phyloP scores from a whole-genome alignment of 2,113 vertebrate species.

The Heptranchias perlo region DNA sequence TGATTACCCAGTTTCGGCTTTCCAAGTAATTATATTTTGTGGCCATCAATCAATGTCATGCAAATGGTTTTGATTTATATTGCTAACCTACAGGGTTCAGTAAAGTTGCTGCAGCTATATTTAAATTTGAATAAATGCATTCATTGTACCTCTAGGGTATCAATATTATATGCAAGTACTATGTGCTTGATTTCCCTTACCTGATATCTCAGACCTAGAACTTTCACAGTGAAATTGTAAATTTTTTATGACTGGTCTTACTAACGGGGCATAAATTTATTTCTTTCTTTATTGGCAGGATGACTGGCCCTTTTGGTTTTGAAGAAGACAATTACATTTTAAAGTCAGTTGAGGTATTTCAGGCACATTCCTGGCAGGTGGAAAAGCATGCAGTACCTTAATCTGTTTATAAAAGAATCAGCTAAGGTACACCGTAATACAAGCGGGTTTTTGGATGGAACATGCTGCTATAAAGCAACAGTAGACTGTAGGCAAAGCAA shows the following conservation, averaged over 20 bases:
- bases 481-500: neutral
- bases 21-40: constrained; percentile 51
- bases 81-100: constrained; percentile 64
- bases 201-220: constrained; percentile 71
- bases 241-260: constrained; percentile 30
- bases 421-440: neutral
- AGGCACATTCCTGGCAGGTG: neutral
- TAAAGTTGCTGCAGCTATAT: constrained; percentile 64
- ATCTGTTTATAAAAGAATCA: neutral
- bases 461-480: neutral
- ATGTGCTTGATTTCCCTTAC: constrained; percentile 62
- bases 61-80: constrained; percentile 74
- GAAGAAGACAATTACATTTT: neutral
- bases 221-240: constrained; percentile 52
- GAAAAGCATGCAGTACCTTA: neutral
- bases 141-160: constrained; percentile 63
- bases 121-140: constrained; percentile 63
- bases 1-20: constrained; percentile 42
- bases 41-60: constrained; percentile 67
- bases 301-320: neutral
- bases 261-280: constrained; percentile 15
- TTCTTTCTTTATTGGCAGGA: constrained; percentile 23
- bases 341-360: neutral
- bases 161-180: constrained; percentile 68
- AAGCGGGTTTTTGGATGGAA: neutral